phyloP scores from a whole-genome alignment of 2,113 vertebrate genomes.

The Oncorhynchus tshawytscha region DNA sequence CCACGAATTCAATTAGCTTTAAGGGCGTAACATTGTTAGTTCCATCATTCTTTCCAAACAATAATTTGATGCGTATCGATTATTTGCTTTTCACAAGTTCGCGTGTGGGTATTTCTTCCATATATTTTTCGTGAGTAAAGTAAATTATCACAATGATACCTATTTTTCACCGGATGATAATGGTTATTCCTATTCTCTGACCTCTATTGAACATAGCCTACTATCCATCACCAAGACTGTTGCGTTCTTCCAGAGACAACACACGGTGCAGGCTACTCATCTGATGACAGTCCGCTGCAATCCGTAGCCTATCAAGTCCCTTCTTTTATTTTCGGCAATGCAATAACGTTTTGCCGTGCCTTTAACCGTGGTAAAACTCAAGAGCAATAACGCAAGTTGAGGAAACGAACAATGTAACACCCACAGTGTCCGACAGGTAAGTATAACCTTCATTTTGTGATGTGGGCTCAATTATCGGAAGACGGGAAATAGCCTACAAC shows the following conservation, averaged over 20 bases:
- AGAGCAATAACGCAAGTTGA: slow-evolving; percentile 4
- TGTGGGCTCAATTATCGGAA: slow-evolving; percentile 9
- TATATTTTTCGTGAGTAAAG: not conserved
- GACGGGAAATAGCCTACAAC: not conserved
- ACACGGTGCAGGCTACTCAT: not conserved
- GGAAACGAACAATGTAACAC: slow-evolving; percentile 9
- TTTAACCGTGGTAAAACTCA: not conserved
- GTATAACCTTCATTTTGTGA: not conserved
- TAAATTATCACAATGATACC: not conserved
- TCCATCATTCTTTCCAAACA: not conserved
- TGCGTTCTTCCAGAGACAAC: slow-evolving; percentile 8
- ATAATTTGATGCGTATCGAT: not conserved
- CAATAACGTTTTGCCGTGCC: not conserved
- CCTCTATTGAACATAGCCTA: slow-evolving; percentile 27
- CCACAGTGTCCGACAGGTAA: not conserved
- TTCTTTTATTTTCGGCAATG: slow-evolving; percentile 3
- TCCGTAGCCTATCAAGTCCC: slow-evolving; percentile 4
- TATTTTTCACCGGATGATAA: not conserved
- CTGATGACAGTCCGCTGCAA: not conserved
- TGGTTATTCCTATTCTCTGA: slow-evolving; percentile 11
- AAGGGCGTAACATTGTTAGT: not conserved
- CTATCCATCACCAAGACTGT: slow-evolving; percentile 24
- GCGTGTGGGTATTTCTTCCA: not conserved
- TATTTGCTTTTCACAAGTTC: not conserved
- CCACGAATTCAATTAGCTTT: not conserved